Evolutionary conservation across 2,888 invertebrate species (phyloP).

Genomic region (Drosophila percnosoma): DNA sequence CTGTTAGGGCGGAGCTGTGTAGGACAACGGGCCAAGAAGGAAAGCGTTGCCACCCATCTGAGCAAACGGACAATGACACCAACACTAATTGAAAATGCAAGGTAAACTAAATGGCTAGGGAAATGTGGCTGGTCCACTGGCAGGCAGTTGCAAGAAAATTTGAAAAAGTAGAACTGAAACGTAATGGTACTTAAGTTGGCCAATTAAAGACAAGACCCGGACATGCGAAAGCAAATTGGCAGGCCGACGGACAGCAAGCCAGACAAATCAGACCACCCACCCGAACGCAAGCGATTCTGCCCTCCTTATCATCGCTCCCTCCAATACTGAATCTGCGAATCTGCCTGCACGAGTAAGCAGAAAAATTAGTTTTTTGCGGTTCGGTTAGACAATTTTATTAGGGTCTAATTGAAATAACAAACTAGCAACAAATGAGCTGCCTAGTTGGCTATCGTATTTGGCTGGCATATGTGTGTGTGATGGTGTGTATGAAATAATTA

Average conservation of each 20-base stretch:
- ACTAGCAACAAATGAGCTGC: constrained; percentile 59
- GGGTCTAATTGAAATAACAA: constrained; percentile 77
- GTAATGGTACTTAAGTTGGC: constrained; percentile 79
- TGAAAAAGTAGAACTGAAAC: constrained; percentile 66
- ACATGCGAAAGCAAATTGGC: constrained; percentile 30
- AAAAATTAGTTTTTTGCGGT: constrained; percentile 56
- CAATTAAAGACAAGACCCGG: constrained; percentile 70
- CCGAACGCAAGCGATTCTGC: constrained; percentile 1
- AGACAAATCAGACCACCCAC: constrained; percentile 5
- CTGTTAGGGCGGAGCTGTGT: constrained; percentile 26
- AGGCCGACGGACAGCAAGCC: constrained; percentile 18
- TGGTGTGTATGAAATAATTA: constrained; percentile 43
- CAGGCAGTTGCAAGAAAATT: constrained; percentile 26
- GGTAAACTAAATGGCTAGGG: constrained; percentile 74
- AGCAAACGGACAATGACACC: constrained; percentile 25
- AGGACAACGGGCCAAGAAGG: constrained; percentile 6
- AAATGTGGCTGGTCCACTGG: constrained; percentile 47
- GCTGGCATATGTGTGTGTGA: constrained; percentile 7
- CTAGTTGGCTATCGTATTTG: constrained; percentile 3
- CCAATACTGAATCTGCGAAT: neutral
- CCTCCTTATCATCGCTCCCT: neutral
- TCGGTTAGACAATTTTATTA: constrained; percentile 75
- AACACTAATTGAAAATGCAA: constrained; percentile 78
- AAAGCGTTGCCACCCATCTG: constrained; percentile 14
- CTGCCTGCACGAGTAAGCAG: constrained; percentile 46